Base-by-base conservation (phyloP, 37 sponge, comb jelly and placozoan species). In the Axinella damicornis region DNA sequence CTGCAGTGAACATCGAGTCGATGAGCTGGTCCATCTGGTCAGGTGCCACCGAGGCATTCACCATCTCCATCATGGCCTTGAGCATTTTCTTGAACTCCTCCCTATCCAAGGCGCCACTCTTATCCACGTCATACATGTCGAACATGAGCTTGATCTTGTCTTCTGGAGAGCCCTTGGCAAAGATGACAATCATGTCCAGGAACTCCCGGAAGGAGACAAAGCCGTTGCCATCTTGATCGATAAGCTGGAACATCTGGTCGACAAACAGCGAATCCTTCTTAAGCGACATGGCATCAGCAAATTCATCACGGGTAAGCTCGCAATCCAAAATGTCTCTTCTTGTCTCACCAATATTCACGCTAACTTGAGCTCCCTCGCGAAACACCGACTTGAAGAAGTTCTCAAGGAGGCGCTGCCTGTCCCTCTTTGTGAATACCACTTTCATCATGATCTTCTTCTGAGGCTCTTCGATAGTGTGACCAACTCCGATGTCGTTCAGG, bases 91-190 rank as follows among this genome's bases (percentile, higher is more conserved):
- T 92, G 74, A 98, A 93, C 72, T 96, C 93, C 0, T 57, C 81
- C 33, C 79, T 74, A 56, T 89, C 72, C 63, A 98, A 87, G 15
- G 77, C 40, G 25, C 96, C 95, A 27, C 82, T 74, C 64, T 78
- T 85, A 65, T 96, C 90, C 20, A 93, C 84, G 52, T 98, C 98
- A 73, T 98, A 98, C 96, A 98, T 95, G 66, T 90, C 91, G 76
- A 98, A 98, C 90, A 98, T 96, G 60, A 98, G 91, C 72, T 89
- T 87, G 74, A 98, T 88, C 75, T 98, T 98, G 77, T 96, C 94
- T 62, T 96, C 96, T 17, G 94, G 91, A 30, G 93, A 89, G 24
- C 97, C 97, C 57, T 94, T 93, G 69, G 90, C 88, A 73, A 96
- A 96, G 69, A 94, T 88, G 64, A 96, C 92, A 56, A 94, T 87